Evolutionary conservation across 1,140 invertebrate species (phyloP).

Genomic region (Neelides sp.): DNA sequence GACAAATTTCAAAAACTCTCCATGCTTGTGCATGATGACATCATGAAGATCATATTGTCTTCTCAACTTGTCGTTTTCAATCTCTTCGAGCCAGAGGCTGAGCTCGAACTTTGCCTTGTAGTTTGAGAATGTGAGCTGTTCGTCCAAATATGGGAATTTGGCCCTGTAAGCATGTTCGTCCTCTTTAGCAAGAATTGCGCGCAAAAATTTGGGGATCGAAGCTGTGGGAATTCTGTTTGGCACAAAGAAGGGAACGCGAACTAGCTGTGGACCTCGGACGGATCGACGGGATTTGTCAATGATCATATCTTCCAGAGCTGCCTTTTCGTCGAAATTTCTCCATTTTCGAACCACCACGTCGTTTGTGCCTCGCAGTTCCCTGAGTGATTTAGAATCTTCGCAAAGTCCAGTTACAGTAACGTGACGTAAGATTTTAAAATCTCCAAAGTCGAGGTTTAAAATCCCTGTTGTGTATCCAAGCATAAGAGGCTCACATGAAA

Average conservation of each 20-base stretch:
- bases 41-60: slow-evolving; percentile 54
- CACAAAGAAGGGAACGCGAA: slow-evolving; percentile 25
- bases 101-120: slow-evolving; percentile 47
- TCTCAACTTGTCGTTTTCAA: slow-evolving; percentile 46
- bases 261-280: slow-evolving; percentile 6
- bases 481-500: too few relatives aligned
- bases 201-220: slow-evolving; percentile 32
- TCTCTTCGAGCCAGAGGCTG: slow-evolving; percentile 66
- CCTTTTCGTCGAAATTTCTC: too few relatives aligned
- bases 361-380: too few relatives aligned
- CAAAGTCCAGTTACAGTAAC: too few relatives aligned
- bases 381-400: too few relatives aligned
- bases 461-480: too few relatives aligned
- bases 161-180: slow-evolving; percentile 42
- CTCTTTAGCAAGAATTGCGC: slow-evolving; percentile 13
- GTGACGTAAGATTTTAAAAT: too few relatives aligned
- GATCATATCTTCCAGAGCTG: slow-evolving; percentile 44
- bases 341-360: too few relatives aligned
- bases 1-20: slow-evolving; percentile 51
- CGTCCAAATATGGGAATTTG: slow-evolving; percentile 40
- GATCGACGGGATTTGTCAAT: slow-evolving; percentile 16
- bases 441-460: too few relatives aligned
- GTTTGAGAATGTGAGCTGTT: slow-evolving; percentile 35
- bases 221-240: slow-evolving; percentile 32
- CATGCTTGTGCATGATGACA: slow-evolving; percentile 46